These are phyloP conservation scores for Cyprinodon diabolis DNA, from an alignment of 2,797 vertebrate species.

Conservation along the genomic window DNA sequence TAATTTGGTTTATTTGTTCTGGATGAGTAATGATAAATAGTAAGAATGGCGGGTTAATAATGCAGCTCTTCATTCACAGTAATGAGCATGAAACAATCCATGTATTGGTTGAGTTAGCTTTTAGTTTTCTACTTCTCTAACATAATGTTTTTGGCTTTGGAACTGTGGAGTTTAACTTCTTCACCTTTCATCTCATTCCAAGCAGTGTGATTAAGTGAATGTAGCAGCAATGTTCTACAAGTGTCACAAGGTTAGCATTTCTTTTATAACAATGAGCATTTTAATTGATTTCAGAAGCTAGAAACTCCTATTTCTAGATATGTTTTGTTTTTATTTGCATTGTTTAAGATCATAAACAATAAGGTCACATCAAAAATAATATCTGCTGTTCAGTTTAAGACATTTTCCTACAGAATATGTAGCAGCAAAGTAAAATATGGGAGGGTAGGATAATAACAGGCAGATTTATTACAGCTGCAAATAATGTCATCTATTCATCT, in stretches of 20 bases:
- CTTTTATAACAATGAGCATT: background rate
- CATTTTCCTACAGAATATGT: too few species aligned
- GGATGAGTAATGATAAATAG: background rate
- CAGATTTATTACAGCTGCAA: too few species aligned
- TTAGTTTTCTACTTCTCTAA: constrained; percentile 15
- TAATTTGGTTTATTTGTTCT: background rate
- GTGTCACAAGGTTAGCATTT: background rate
- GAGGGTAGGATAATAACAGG: too few species aligned
- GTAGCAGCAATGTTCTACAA: background rate
- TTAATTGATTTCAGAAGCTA: background rate
- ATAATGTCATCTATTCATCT: too few species aligned
- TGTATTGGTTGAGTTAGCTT: constrained; percentile 12
- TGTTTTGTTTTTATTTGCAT: too few species aligned
- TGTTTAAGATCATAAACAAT: too few species aligned
- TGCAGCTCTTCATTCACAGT: constrained; percentile 1
- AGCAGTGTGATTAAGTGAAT: background rate
- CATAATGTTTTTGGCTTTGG: constrained; percentile 10
- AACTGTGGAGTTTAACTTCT: constrained; percentile 8
- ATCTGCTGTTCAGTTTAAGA: too few species aligned
- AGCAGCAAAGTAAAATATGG: too few species aligned
- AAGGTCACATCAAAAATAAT: too few species aligned
- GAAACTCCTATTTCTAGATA: too few species aligned
- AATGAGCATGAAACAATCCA: constrained; percentile 3
- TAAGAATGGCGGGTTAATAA: background rate
- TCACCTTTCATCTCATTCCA: constrained; percentile 1